These are phyloP conservation scores for Acanthornis magna DNA, from an alignment of 2,797 vertebrate genomes.

Conservation along the genomic window DNA sequence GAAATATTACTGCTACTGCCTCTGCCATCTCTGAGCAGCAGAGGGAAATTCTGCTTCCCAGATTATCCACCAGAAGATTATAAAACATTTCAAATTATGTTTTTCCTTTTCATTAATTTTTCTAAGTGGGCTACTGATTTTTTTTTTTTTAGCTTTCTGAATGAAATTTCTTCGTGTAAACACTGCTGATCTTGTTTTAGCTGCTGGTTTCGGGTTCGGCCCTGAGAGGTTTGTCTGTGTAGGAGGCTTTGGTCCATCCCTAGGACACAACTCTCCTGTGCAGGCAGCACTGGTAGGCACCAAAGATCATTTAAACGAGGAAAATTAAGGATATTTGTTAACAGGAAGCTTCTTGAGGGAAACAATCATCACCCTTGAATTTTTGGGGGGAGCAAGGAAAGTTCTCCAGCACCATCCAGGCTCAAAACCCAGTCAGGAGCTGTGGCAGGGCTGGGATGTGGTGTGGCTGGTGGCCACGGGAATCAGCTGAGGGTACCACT, in stretches of 20 bases:
- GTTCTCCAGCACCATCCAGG: neutral
- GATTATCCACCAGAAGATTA: no score
- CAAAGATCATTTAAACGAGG: neutral
- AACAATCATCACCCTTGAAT: neutral
- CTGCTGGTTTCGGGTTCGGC: no score
- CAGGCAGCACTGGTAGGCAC: neutral
- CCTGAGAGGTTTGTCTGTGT: neutral
- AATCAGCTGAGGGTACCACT: no score
- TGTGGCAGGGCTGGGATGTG: neutral
- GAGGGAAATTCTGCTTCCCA: no score
- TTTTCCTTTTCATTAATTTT: no score
- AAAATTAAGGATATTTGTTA: neutral
- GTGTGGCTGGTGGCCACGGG: accelerated
- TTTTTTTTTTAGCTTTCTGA: no score
- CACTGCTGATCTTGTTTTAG: no score
- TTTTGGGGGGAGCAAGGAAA: accelerated
- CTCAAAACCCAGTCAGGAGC: neutral
- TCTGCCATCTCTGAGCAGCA: no score
- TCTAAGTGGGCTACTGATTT: no score
- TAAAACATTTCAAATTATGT: no score
- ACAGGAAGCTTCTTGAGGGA: neutral
- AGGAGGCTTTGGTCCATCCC: neutral
- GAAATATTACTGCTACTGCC: no score
- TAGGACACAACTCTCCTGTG: neutral
- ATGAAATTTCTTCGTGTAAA: no score